A percentile compares a stretch with the other conserved stretches of the same genome.
These are phyloP conservation scores for Argyrosomus japonicus DNA, from an alignment of 2,113 vertebrate genomes.

Conservation along the genomic window DNA sequence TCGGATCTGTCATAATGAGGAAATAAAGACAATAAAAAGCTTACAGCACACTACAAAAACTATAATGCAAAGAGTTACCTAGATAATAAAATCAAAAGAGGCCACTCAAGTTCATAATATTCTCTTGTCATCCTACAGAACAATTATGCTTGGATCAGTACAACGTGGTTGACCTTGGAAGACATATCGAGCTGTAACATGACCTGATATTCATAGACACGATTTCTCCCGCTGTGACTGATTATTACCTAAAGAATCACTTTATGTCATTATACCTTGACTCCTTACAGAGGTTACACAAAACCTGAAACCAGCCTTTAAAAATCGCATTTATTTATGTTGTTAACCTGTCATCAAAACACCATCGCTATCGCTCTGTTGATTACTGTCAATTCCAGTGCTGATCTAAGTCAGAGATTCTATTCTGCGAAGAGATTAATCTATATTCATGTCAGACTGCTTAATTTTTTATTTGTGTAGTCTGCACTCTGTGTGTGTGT, in stretches of 20 bases:
- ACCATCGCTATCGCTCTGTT: not conserved
- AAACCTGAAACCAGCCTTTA: not conserved
- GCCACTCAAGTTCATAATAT: constrained; percentile 49
- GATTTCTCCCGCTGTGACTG: not conserved
- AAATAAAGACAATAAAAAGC: constrained; percentile 71
- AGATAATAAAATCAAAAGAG: constrained; percentile 71
- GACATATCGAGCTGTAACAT: constrained; percentile 1
- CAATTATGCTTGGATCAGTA: constrained; percentile 28
- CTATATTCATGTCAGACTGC: constrained; percentile 40
- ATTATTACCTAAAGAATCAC: not conserved
- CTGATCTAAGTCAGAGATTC: constrained; percentile 14
- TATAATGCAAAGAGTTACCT: constrained; percentile 46
- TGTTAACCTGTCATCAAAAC: constrained; percentile 36
- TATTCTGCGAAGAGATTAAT: constrained; percentile 31
- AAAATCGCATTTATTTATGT: constrained; percentile 11
- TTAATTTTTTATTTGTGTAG: constrained; percentile 47
- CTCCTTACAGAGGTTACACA: not conserved
- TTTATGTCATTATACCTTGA: not conserved
- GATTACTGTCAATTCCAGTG: constrained; percentile 20
- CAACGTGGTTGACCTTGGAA: constrained; percentile 42
- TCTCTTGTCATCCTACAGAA: constrained; percentile 48
- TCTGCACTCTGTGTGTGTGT: constrained; percentile 29
- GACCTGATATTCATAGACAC: constrained; percentile 9
- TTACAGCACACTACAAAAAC: constrained; percentile 42
- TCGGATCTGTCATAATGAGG: constrained; percentile 73